Evolutionary conservation across 2,113 vertebrate species (phyloP), one percentile per base, ranked within the genome.

Genomic region (Sphaerodactylus townsendi): DNA sequence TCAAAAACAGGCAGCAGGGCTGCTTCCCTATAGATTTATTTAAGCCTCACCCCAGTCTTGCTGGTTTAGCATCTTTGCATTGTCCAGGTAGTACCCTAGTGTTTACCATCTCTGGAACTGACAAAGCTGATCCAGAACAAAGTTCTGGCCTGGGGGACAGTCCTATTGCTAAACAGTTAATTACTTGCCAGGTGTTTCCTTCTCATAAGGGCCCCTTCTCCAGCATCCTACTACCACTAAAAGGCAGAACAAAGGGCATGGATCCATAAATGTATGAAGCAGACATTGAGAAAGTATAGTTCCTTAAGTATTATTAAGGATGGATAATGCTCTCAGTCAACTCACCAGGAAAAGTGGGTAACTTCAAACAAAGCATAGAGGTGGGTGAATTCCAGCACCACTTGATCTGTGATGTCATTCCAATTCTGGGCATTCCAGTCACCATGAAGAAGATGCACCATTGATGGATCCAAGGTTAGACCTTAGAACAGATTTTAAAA

Each of bases 281-380:
- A 48, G 11, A 37, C 35, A 65, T 37, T 35, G 9, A 9, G 23
- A 83, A 75, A 37, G 25, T 48, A 77, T 85, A 74, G 77, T 46
- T 9, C 56, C 77, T 62, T 78, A 74, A 71, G 13, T n/a, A 5
- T n/a, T 50, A 4, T 9, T 62, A 1, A 8, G 64, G 87, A 3
- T 30, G 83, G 84, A 46, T 37, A 25, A 48, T 74, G 14, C 23
- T 78, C 4, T 5, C 23, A 21, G 30, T 37, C 76, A 35, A 92
- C 97, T 97, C 88, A 99, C 99, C 98, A 99, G 82, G 99, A 99
- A 92, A 99, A 99, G 91, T 97, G 97, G 3, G 96, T 97, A 88
- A 99, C 96, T 93, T 97, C 97, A 96, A 99, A 99, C 87, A 98
- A 84, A 0, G 97, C 98, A 4, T 98, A 99, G 71, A 99, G 90